phyloP scores from a whole-genome alignment of 2,888 invertebrate genomes.

The Phasia obesa region DNA sequence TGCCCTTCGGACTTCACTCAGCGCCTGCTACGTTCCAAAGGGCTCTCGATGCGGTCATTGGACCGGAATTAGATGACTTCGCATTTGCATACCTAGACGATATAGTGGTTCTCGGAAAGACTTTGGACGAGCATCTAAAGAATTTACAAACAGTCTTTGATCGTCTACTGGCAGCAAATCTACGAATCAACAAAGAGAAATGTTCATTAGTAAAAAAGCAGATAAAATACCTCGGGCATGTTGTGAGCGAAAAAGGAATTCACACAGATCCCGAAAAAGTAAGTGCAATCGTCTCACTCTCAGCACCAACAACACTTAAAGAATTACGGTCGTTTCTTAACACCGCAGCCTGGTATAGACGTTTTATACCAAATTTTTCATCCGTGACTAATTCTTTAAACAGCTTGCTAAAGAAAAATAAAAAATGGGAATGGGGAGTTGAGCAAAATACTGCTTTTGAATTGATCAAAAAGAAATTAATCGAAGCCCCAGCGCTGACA shows the following conservation, averaged over 20 bases:
- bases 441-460: constrained; percentile 23
- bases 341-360: constrained; percentile 30
- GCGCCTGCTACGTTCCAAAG: constrained; percentile 25
- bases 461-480: constrained; percentile 10
- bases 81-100: constrained; percentile 55
- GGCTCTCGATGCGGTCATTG: constrained; percentile 36
- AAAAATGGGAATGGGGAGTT: constrained; percentile 7
- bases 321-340: constrained; percentile 16
- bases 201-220: no score
- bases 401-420: not conserved
- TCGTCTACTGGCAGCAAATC: constrained; percentile 38
- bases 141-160: constrained; percentile 42
- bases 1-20: constrained; percentile 39
- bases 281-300: constrained; percentile 5
- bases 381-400: constrained; percentile 13
- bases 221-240: constrained; percentile 48
- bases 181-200: constrained; percentile 43
- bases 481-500: not conserved
- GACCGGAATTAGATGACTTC: no score
- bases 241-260: constrained; percentile 42
- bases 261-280: constrained; percentile 51
- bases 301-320: constrained; percentile 3
- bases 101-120: constrained; percentile 28
- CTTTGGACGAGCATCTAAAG: constrained; percentile 33
- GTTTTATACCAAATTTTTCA: constrained; percentile 21